Evolutionary conservation across 2,888 invertebrate species (phyloP).

Genomic region (Hemithea aestivaria): DNA sequence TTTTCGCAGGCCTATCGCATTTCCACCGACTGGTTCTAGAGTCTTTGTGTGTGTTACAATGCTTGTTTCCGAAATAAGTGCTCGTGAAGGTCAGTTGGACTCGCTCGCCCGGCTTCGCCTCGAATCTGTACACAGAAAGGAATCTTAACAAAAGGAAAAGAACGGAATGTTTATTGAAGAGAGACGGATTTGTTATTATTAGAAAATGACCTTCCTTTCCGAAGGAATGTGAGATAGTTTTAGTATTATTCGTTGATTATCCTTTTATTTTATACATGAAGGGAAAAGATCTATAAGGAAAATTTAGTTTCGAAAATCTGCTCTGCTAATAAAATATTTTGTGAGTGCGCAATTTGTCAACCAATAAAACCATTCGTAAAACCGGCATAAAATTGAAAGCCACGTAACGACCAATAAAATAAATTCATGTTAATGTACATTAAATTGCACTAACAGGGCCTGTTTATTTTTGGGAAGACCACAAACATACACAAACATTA

Average conservation of each 20-base stretch:
- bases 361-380: neutral
- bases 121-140: constrained; percentile 70
- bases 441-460: no score
- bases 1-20: constrained; percentile 78
- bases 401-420: neutral
- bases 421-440: neutral
- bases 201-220: constrained; percentile 6
- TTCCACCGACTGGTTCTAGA: constrained; percentile 83
- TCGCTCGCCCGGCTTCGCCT: constrained; percentile 83
- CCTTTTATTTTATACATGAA: no score
- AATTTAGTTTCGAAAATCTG: neutral
- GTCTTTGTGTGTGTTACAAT: constrained; percentile 83
- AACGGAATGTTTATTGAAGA: constrained; percentile 12
- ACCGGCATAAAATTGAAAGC: neutral
- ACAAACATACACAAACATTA: no score
- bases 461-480: no score
- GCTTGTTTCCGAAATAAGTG: constrained; percentile 84
- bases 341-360: no score
- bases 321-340: neutral
- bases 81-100: constrained; percentile 84
- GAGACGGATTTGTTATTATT: constrained; percentile 9
- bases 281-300: no score
- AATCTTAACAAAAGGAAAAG: constrained; percentile 12
- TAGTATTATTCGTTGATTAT: no score
- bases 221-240: no score